A percentile compares a stretch with the other conserved stretches of the same genome.
phyloP scores from a whole-genome alignment of 2,888 invertebrate species.

The Neuroscelio doddi region DNA sequence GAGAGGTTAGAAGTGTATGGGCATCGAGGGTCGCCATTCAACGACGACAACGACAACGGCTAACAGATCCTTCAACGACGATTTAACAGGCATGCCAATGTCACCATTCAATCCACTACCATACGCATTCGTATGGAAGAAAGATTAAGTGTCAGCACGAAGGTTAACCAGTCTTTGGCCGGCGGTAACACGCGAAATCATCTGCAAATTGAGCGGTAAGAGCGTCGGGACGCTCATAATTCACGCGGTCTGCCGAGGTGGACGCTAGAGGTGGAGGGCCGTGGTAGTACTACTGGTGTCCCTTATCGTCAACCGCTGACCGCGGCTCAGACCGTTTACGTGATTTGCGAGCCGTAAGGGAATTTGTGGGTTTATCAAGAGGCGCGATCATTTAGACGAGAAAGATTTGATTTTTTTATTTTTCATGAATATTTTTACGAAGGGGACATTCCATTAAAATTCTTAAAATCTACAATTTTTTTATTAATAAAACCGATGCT shows the following conservation, averaged over 20 bases:
- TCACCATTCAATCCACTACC: constrained; percentile 49
- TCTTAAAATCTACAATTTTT: too few species aligned
- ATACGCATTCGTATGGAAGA: constrained; percentile 51
- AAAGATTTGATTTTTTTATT: constrained; percentile 1
- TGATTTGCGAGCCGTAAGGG: constrained; percentile 41
- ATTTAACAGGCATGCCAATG: constrained; percentile 57
- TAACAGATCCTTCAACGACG: constrained; percentile 46
- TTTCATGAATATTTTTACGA: too few species aligned
- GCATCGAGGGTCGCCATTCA: constrained; percentile 57
- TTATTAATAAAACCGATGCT: too few species aligned
- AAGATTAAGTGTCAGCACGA: constrained; percentile 73
- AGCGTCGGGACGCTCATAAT: constrained; percentile 72
- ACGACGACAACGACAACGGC: constrained; percentile 36
- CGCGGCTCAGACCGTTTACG: constrained; percentile 26
- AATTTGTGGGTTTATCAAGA: constrained; percentile 25
- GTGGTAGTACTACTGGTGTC: constrained; percentile 23
- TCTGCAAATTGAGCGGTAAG: constrained; percentile 76
- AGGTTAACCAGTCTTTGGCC: constrained; percentile 73
- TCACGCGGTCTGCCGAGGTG: constrained; percentile 70
- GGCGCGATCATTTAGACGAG: constrained; percentile 3
- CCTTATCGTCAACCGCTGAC: constrained; percentile 45
- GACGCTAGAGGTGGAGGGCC: constrained; percentile 20
- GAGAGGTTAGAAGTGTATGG: constrained; percentile 63
- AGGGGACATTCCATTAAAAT: too few species aligned
- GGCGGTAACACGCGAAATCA: constrained; percentile 75